Percentiles rank a stretch among this genome's conserved stretches.
Conservation (phyloP, 1,140 invertebrate species). For the Megalopta genalis region DNA sequence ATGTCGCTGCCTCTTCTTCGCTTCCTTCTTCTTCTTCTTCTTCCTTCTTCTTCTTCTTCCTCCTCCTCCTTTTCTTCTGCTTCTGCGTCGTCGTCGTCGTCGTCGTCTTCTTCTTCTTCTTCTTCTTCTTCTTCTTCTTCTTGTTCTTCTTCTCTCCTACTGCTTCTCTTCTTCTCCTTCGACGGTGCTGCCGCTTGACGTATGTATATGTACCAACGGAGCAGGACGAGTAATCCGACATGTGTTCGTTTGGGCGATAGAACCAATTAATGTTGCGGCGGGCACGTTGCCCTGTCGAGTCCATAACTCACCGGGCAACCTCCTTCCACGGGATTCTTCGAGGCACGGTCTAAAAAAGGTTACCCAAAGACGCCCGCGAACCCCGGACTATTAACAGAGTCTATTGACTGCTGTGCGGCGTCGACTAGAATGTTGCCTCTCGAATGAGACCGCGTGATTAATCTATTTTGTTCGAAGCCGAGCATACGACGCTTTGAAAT, state of each 20-base stretch:
- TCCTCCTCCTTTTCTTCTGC: slow-evolving; percentile 12
- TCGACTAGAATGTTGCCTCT: neutral
- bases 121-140: slow-evolving; percentile 23
- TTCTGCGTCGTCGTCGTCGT: neutral
- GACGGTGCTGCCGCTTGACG: slow-evolving; percentile 52
- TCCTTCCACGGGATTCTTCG: slow-evolving; percentile 59
- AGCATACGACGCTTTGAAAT: too few relatives aligned
- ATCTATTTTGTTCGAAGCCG: neutral
- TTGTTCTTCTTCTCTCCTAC: neutral
- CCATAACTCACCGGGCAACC: slow-evolving; percentile 63
- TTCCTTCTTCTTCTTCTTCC: slow-evolving; percentile 14
- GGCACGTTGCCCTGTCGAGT: slow-evolving; percentile 62
- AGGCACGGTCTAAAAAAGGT: slow-evolving; percentile 17
- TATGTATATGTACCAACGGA: slow-evolving; percentile 60
- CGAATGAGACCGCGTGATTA: neutral
- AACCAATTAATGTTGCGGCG: slow-evolving; percentile 71
- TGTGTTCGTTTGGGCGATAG: slow-evolving; percentile 73
- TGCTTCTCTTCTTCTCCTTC: slow-evolving; percentile 26
- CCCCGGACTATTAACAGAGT: neutral
- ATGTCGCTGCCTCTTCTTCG: slow-evolving; percentile 34
- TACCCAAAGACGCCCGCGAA: neutral
- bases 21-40: neutral
- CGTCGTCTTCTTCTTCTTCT: slow-evolving; percentile 14
- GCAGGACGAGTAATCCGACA: slow-evolving; percentile 69
- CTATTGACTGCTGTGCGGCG: neutral